These are phyloP conservation scores for Eidolon dupreanum DNA, from an alignment of 2,797 vertebrate genomes.

Conservation along the genomic window DNA sequence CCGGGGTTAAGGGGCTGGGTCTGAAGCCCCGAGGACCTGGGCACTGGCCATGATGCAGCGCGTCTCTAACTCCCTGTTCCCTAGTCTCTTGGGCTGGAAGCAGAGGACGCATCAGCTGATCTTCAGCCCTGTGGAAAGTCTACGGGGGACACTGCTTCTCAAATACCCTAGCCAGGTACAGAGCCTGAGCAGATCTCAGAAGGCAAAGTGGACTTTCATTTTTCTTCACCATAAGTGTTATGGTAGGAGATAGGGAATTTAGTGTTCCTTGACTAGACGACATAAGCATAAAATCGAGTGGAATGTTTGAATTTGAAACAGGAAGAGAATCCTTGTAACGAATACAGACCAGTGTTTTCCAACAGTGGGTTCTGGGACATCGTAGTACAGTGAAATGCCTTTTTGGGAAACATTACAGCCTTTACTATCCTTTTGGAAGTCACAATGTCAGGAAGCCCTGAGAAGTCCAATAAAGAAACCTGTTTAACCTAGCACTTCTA, in stretches of 20 bases:
- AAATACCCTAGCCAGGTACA: not conserved
- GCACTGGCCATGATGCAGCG: rapidly evolving
- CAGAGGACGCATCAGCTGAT: not conserved
- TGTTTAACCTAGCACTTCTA: not conserved
- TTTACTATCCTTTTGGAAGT: not conserved
- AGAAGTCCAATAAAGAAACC: not conserved
- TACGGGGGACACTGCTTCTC: not conserved
- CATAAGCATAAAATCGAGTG: not conserved
- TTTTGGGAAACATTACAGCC: too few relatives aligned
- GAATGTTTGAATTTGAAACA: not conserved
- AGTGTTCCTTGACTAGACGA: not conserved
- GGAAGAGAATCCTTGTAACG: not conserved
- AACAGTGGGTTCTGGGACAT: not conserved
- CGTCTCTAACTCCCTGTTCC: too few relatives aligned
- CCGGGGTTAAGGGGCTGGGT: too few relatives aligned
- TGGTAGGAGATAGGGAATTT: not conserved
- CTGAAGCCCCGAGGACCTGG: not conserved
- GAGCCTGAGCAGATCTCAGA: not conserved
- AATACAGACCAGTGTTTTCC: not conserved
- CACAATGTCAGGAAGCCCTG: not conserved
- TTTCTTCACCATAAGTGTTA: not conserved
- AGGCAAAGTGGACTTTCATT: not conserved
- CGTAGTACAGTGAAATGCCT: not conserved
- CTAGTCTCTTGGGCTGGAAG: not conserved
- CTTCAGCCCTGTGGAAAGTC: not conserved